Conservation (phyloP, 2,797 vertebrate genomes). For the Bryconaethiops microstoma region DNA sequence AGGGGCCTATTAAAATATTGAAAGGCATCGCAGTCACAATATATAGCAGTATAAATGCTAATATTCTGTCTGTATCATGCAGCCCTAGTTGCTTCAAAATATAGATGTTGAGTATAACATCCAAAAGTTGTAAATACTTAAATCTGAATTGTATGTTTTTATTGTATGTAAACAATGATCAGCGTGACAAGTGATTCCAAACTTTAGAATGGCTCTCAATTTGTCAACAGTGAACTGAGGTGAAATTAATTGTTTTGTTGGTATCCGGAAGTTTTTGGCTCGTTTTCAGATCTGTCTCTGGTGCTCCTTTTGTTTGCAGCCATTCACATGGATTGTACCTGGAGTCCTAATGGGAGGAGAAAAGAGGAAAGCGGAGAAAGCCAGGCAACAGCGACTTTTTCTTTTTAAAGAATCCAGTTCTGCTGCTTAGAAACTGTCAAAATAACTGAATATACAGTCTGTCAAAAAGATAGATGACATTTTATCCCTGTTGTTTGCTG, state of each 20-base stretch:
- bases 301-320: constrained; percentile 66
- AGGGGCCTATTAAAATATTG: no score
- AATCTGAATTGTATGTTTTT: no score
- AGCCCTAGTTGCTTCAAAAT: no score
- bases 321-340: constrained; percentile 88
- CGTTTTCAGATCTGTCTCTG: background rate
- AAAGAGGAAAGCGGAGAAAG: constrained; percentile 95
- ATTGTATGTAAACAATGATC: no score
- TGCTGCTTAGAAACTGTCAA: background rate
- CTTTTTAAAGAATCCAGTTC: background rate
- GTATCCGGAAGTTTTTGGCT: background rate
- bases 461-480: background rate
- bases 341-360: constrained; percentile 98
- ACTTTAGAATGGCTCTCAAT: no score
- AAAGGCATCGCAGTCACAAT: no score
- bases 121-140: no score
- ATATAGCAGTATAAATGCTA: no score
- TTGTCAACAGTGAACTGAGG: no score
- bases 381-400: constrained; percentile 79
- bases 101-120: no score
- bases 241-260: background rate
- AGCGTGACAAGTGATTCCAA: no score
- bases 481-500: background rate
- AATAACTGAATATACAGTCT: background rate
- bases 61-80: no score